phyloP scores from a whole-genome alignment of 2,797 vertebrate species.

The Macroramphosus scolopax region DNA sequence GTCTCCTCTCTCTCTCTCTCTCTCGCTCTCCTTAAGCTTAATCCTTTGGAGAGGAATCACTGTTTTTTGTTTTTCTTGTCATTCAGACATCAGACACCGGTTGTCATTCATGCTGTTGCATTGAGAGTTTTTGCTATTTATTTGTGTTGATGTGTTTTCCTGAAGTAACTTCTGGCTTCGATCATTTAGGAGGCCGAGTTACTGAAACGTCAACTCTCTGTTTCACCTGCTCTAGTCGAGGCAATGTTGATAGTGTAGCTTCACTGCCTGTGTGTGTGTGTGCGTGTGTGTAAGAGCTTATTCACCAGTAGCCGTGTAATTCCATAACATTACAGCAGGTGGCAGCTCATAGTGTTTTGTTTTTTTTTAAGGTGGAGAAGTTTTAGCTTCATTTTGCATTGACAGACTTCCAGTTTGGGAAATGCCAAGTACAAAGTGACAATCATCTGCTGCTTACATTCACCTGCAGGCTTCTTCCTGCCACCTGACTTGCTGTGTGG shows the following conservation, averaged over 20 bases:
- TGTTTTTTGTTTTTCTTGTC: conserved; percentile 9
- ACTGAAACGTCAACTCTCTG: conserved; percentile 45
- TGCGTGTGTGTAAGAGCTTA: conserved; percentile 35
- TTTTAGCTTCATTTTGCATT: too few species aligned
- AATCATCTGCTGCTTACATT: background rate
- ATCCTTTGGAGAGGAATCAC: conserved; percentile 55
- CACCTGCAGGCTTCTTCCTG: background rate
- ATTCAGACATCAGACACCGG: conserved; percentile 35
- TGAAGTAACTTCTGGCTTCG: conserved; percentile 40
- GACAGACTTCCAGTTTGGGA: too few species aligned
- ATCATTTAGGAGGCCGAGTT: conserved; percentile 38
- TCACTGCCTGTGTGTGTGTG: conserved; percentile 59
- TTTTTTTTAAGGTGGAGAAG: background rate
- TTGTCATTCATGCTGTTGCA: conserved; percentile 40
- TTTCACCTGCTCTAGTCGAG: conserved; percentile 52
- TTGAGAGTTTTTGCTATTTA: conserved; percentile 66
- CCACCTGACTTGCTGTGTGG: conserved; percentile 27
- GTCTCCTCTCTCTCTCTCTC: conserved; percentile 41
- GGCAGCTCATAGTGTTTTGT: too few species aligned
- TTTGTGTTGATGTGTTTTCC: conserved; percentile 42
- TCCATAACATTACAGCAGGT: too few species aligned
- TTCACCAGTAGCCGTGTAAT: too few species aligned
- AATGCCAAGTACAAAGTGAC: background rate
- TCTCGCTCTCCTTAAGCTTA: conserved; percentile 56
- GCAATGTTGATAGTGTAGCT: conserved; percentile 58